Base-by-base conservation (phyloP, 2,113 vertebrate species). In the Nothoprocta pentlandii region DNA sequence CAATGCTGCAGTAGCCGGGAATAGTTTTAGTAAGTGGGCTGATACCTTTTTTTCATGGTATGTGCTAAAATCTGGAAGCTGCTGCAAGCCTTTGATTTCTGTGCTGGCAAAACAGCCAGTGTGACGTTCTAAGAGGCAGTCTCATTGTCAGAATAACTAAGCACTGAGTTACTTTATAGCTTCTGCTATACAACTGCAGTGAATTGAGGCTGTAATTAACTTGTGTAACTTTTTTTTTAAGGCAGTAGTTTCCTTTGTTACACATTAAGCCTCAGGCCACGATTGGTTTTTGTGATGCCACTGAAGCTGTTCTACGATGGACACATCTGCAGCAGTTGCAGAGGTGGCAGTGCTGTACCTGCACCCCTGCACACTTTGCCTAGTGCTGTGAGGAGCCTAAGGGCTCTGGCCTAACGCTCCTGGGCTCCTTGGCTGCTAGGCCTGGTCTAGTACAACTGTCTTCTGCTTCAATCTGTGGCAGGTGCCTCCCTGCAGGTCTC, bases 281-380 rank as follows among this genome's bases (percentile, higher is more conserved):
- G 5, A 2, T 1, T 10, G 1, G 1, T 26, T 16, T 14, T 69
- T 4, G 23, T 53, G 54, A 1, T 1, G 0, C 6, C 42, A 39
- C 42, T 42, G n/a, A 0, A 8, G 54, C 20, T 25, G 0, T 26
- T 56, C 47, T 8, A 6, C 19, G 4, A 0, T 2, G 34, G 34
- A 2, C 2, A 1, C 23, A 25, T 26, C 36, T 16, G 42, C 15
- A 32, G 54, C 23, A 14, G 19, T 10, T 41, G 16, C 2, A 30
- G 14, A 3, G 3, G 47, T 3, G 3, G 47, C 3, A 8, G 21
- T 2, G 2, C 22, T 42, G 14, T 15, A 6, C 71, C 44, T 66
- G 75, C 10, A 30, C 67, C 4, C 8, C 11, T 23, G 0, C 10
- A 11, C 10, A 5, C 0, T 0, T 10, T 49, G 49, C 22, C 71